phyloP scores from a whole-genome alignment of 2,113 vertebrate genomes.

The Myodes glareolus region DNA sequence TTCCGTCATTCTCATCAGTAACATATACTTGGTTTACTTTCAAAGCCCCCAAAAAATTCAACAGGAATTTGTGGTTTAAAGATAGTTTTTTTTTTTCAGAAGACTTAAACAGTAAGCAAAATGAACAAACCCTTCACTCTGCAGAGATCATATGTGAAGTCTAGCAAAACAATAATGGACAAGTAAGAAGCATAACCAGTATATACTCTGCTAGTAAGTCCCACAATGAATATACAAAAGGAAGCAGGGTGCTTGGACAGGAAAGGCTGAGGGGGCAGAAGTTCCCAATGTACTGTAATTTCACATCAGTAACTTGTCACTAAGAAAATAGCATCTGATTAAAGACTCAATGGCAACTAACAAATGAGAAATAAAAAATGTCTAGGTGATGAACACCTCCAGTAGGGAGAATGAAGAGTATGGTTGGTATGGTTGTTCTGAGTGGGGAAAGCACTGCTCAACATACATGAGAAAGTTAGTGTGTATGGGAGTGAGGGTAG shows the following conservation, averaged over 20 bases:
- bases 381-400: neutral
- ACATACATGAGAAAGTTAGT: neutral
- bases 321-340: conserved; percentile 19
- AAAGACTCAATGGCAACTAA: neutral
- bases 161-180: conserved; percentile 19
- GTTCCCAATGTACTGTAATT: neutral
- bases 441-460: neutral
- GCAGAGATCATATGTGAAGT: neutral
- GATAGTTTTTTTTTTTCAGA: neutral
- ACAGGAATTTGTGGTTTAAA: conserved; percentile 40
- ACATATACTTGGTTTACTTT: conserved; percentile 71
- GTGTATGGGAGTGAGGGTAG: neutral
- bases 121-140: conserved; percentile 4
- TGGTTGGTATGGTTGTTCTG: neutral
- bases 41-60: conserved; percentile 52
- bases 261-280: neutral
- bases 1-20: conserved; percentile 61
- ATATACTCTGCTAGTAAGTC: neutral
- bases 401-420: neutral
- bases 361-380: neutral
- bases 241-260: neutral
- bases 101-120: conserved; percentile 30
- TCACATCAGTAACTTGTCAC: neutral
- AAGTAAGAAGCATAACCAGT: neutral
- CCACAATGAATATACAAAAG: neutral